These are phyloP conservation scores for Pluvianellus socialis DNA, from an alignment of 2,113 vertebrate species.

Conservation along the genomic window DNA sequence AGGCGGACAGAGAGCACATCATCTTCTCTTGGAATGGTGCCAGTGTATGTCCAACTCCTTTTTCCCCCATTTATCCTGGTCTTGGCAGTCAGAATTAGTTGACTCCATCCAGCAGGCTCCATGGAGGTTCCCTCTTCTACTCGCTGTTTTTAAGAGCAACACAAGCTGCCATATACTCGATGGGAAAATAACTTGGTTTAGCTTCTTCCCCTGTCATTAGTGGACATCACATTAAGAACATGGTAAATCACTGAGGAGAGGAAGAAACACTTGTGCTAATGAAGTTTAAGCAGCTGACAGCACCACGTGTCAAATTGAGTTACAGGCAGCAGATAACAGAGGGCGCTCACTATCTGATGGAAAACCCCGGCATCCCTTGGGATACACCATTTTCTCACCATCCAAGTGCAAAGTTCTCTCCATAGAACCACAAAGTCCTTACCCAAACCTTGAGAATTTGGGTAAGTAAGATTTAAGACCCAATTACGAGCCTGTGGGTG, in stretches of 20 bases:
- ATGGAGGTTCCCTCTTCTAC: background rate
- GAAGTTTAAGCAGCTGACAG: background rate
- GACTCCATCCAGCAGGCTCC: background rate
- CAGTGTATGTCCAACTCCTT: accelerated
- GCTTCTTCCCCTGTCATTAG: background rate
- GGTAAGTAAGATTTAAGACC: background rate
- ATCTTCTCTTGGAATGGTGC: background rate
- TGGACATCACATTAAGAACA: background rate
- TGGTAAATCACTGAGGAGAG: background rate
- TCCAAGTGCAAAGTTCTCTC: background rate
- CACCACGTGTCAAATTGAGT: background rate
- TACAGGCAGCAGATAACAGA: background rate
- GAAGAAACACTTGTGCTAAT: constrained; percentile 32
- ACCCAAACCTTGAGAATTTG: too few species aligned
- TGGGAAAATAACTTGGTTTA: background rate
- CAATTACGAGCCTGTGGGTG: accelerated
- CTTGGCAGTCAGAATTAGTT: background rate
- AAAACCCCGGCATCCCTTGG: background rate
- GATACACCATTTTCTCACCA: background rate
- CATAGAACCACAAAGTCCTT: background rate
- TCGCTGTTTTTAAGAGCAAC: background rate
- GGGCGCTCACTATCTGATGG: background rate
- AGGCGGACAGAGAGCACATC: background rate
- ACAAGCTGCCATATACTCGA: background rate
- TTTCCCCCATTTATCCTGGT: background rate